These are phyloP conservation scores for Ancistrus triradiatus DNA, from an alignment of 2,113 vertebrate genomes.

Conservation along the genomic window DNA sequence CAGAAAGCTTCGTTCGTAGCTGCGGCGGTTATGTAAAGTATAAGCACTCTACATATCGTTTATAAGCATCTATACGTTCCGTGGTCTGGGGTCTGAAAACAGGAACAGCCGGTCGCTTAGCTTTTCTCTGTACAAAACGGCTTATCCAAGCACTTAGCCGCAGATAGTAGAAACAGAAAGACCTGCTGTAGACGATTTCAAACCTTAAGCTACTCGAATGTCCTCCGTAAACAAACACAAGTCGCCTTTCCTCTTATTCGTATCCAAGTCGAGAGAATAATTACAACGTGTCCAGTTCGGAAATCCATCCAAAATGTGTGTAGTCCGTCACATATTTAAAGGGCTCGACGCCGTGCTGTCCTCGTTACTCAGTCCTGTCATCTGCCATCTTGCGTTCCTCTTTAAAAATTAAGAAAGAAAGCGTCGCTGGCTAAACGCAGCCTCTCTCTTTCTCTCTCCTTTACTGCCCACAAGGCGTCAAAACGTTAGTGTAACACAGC, in stretches of 20 bases:
- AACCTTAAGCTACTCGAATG: slow-evolving; percentile 14
- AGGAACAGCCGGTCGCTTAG: slow-evolving; percentile 10
- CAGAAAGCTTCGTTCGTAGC: neutral
- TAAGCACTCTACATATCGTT: neutral
- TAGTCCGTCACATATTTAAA: slow-evolving; percentile 65
- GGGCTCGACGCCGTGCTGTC: slow-evolving; percentile 67
- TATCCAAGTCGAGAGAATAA: slow-evolving; percentile 5
- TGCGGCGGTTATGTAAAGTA: neutral
- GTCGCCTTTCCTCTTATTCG: slow-evolving; percentile 2
- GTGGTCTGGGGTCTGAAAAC: slow-evolving; percentile 14
- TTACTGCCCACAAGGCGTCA: slow-evolving; percentile 47
- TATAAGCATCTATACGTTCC: neutral
- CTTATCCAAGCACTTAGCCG: neutral
- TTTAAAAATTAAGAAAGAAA: slow-evolving; percentile 56
- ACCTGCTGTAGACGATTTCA: too few species aligned
- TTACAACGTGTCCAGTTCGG: slow-evolving; percentile 28
- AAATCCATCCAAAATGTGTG: slow-evolving; percentile 53
- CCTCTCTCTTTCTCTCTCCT: slow-evolving; percentile 27
- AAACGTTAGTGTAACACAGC: slow-evolving; percentile 21
- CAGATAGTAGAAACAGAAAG: too few species aligned
- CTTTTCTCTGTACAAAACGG: slow-evolving; percentile 22
- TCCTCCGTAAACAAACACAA: neutral
- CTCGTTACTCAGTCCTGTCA: slow-evolving; percentile 71
- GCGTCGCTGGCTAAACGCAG: slow-evolving; percentile 50
- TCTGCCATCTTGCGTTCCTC: slow-evolving; percentile 77